Evolutionary conservation across 2,113 vertebrate species (phyloP), one percentile per base, ranked within the genome.

Genomic region (Tautogolabrus adspersus): DNA sequence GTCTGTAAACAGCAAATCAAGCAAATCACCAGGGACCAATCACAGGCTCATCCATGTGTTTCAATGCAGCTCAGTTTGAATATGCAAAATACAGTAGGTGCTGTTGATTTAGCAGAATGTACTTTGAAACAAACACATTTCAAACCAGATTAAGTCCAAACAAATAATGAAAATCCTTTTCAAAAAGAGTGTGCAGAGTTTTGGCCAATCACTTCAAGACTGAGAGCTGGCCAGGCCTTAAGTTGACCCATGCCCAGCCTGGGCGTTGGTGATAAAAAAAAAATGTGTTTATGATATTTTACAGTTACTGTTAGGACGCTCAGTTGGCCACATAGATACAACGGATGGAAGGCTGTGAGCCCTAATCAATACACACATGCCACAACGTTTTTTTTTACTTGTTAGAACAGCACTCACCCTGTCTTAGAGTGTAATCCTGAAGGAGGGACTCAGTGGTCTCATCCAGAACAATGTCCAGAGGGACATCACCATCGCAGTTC

Each of bases 401-500:
- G 10, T 46, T 59, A 49, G 58, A 57, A 5, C 1, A 4, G 19
- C 30, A 6, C 88, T 88, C 75, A 96, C 97, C 96, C 90, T 95
- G 96, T 80, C 94, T 96, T 65, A 89, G 90, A 2, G 96, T 95
- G 91, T 97, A 95, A 12, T 95, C 93, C 91, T 96, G 93, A 13
- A 99, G 94, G 51, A 99, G 93, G 26, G 96, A 93, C 88, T 98
- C 97, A 51, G 97, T 96, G 81, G 94, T 93, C n/a, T 96, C 96
- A 59, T 99, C 97, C 87, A 97, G 94, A 0, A 96, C 97, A 10
- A 99, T 97, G 88, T 98, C 97, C 22, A 96, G 93, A 0, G 97
- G 97, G 59, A 97, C 96, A 37, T 99, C 97, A 0, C 97, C 97
- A 38, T 99, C 97, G 8, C 96, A 98, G 91, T 98, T 99, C 70